Conservation (phyloP, 2,888 invertebrate species). For the Leptinotarsa haldemani region DNA sequence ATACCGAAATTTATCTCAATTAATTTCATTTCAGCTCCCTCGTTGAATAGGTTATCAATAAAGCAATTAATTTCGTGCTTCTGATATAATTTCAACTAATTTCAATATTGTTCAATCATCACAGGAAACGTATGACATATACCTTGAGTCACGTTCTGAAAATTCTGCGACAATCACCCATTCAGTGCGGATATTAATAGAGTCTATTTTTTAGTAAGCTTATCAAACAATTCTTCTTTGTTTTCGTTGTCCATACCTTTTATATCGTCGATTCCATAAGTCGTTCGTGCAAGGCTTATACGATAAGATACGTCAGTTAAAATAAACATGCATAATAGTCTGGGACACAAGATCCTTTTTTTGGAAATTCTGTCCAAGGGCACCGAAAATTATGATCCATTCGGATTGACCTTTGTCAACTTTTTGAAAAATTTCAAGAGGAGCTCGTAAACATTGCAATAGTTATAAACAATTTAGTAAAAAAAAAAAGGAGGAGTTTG, state of each 20-base stretch:
- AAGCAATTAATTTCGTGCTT: not conserved
- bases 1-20: too few relatives aligned
- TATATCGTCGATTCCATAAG: not conserved
- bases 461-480: too few relatives aligned
- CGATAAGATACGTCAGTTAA: not conserved
- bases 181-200: constrained; percentile 1
- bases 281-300: constrained; percentile 1
- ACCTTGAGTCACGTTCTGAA: constrained; percentile 13
- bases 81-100: not conserved
- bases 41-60: not conserved
- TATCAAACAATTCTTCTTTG: constrained; percentile 5
- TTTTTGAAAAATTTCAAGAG: too few relatives aligned
- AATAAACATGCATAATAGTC: constrained; percentile 10
- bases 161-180: not conserved
- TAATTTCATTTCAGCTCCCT: too few relatives aligned
- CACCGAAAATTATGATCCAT: too few relatives aligned
- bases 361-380: too few relatives aligned
- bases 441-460: too few relatives aligned
- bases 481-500: too few relatives aligned
- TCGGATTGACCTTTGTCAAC: too few relatives aligned
- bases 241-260: constrained; percentile 5
- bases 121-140: constrained; percentile 2
- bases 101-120: not conserved
- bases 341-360: too few relatives aligned
- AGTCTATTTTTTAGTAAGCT: not conserved